A percentile compares a stretch with the other conserved stretches of the same genome.
phyloP scores from a whole-genome alignment of 2,113 vertebrate genomes.

The Hypomesus transpacificus region DNA sequence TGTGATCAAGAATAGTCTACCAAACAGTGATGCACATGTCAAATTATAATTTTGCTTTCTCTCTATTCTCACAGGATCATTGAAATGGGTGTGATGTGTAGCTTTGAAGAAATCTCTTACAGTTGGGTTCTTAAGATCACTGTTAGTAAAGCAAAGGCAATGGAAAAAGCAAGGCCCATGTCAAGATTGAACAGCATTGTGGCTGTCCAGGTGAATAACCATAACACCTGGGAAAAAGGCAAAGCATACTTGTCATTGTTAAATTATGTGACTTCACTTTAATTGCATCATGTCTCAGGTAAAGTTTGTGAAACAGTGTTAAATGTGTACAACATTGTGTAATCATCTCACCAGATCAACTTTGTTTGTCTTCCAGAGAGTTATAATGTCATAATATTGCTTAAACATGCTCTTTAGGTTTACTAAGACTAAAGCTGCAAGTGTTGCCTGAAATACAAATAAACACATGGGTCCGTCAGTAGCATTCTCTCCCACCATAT shows the following conservation, averaged over 20 bases:
- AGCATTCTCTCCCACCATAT: too few species aligned
- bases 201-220: slow-evolving; percentile 87
- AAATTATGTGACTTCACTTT: not conserved
- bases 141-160: slow-evolving; percentile 83
- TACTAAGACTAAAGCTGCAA: slow-evolving; percentile 81
- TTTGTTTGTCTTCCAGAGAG: slow-evolving; percentile 81
- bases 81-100: too few species aligned
- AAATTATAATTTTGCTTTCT: too few species aligned
- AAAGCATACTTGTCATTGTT: not conserved
- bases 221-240: slow-evolving; percentile 72
- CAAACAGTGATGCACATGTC: too few species aligned
- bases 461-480: not conserved
- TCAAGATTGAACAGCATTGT: slow-evolving; percentile 87
- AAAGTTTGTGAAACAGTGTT: not conserved
- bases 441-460: slow-evolving; percentile 76
- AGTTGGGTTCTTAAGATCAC: slow-evolving; percentile 90
- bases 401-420: slow-evolving; percentile 93
- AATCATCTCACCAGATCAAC: slow-evolving; percentile 82
- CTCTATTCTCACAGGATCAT: too few species aligned
- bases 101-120: slow-evolving; percentile 62
- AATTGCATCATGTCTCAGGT: too few species aligned
- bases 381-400: slow-evolving; percentile 77
- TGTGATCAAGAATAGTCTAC: too few species aligned
- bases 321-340: not conserved
- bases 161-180: slow-evolving; percentile 80